A percentile compares a stretch with the other conserved stretches of the same genome.
Evolutionary conservation across 2,113 vertebrate species (phyloP).

Genomic region (Strix uralensis): DNA sequence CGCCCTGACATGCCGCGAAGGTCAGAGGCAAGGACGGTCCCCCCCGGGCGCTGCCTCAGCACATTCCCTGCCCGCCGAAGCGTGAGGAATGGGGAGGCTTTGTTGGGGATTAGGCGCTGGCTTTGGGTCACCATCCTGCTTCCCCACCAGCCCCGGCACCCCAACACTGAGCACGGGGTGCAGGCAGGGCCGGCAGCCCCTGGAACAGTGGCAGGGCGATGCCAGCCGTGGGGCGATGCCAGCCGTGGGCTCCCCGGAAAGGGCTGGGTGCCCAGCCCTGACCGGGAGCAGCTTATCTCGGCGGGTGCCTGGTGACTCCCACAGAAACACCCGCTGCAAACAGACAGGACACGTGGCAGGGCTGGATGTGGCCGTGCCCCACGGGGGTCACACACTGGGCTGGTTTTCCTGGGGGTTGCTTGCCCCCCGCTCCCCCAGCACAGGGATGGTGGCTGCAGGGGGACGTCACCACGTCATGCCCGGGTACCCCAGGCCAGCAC

Average conservation of each 20-base stretch:
- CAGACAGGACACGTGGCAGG: neutral
- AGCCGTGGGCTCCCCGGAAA: neutral
- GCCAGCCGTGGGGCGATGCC: neutral
- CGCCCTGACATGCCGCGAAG: neutral
- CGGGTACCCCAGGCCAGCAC: neutral
- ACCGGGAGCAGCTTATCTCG: neutral
- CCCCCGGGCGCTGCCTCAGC: constrained; percentile 54
- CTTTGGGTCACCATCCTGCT: neutral
- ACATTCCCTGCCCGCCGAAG: constrained; percentile 60
- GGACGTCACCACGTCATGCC: accelerated
- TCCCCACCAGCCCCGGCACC: neutral
- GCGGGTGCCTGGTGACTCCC: neutral
- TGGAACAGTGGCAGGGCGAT: neutral
- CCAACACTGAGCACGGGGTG: neutral
- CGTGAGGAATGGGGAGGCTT: constrained; percentile 43
- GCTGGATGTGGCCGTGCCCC: neutral
- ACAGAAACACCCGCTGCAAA: neutral
- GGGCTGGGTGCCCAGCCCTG: neutral
- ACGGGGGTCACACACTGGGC: neutral
- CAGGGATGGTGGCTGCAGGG: accelerated
- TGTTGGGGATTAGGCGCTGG: constrained; percentile 27
- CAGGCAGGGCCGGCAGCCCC: neutral
- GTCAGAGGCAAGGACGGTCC: constrained; percentile 43
- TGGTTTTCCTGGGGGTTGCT: neutral
- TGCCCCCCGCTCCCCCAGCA: neutral